Percentiles rank a stretch among this genome's conserved stretches.
Evolutionary conservation across 2,113 vertebrate genomes (phyloP).

Genomic region (Tylochromis polylepis): DNA sequence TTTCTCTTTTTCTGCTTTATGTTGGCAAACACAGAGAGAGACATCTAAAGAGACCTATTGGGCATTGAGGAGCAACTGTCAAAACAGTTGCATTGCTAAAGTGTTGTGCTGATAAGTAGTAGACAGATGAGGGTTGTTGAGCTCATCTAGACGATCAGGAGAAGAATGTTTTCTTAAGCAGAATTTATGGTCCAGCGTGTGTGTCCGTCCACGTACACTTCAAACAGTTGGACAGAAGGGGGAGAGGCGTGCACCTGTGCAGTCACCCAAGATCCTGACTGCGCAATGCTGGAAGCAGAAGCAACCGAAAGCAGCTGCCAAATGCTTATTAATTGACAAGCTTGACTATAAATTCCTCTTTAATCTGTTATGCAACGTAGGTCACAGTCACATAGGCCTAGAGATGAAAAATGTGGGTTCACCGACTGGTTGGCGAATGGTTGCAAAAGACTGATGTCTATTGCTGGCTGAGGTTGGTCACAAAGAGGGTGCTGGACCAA

Average conservation of each 20-base stretch:
- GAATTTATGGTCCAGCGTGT: background rate
- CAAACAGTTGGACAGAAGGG: background rate
- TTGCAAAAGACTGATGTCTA: background rate
- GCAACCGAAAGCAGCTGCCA: background rate
- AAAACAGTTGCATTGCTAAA: conserved; percentile 1
- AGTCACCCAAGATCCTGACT: background rate
- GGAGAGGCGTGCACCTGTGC: background rate
- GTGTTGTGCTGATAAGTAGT: background rate
- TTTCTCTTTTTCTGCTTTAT: background rate
- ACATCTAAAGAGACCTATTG: background rate
- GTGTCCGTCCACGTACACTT: background rate
- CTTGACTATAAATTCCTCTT: background rate
- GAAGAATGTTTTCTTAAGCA: background rate
- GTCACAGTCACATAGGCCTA: background rate
- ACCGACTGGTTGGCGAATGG: background rate
- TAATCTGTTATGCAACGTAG: background rate
- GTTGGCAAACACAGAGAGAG: background rate
- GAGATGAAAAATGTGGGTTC: background rate
- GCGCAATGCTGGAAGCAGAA: background rate
- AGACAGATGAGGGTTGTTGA: background rate
- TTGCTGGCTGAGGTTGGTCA: background rate
- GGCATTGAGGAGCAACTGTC: background rate
- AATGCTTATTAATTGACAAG: background rate
- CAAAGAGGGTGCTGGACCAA: background rate
- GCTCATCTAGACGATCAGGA: background rate